These are phyloP conservation scores for Plebejus anna DNA, from an alignment of 2,888 invertebrate genomes.

Conservation along the genomic window DNA sequence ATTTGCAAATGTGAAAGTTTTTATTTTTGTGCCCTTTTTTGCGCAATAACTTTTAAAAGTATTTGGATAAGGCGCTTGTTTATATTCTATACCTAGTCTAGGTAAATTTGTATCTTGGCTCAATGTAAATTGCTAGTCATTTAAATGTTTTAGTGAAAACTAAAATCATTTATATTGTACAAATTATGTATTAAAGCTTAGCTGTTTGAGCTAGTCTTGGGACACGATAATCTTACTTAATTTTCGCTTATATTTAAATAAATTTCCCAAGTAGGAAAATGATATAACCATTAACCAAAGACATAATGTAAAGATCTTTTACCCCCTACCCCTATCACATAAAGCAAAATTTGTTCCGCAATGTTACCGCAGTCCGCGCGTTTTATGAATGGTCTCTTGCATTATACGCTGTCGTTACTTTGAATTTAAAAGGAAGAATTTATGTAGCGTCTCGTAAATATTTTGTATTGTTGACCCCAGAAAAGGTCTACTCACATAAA, in stretches of 20 bases:
- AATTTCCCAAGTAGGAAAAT: background rate
- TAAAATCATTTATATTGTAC: too few relatives aligned
- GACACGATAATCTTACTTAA: background rate
- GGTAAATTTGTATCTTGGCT: too few relatives aligned
- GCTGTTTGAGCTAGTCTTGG: too few relatives aligned
- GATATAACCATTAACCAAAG: background rate
- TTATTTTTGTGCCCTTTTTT: too few relatives aligned
- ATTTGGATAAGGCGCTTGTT: too few relatives aligned
- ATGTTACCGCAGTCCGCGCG: background rate
- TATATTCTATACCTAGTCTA: too few relatives aligned
- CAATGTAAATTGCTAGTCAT: too few relatives aligned
- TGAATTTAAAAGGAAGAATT: conserved; percentile 3
- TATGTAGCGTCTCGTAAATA: background rate
- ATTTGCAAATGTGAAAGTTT: background rate
- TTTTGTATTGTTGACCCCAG: background rate
- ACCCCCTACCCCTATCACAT: background rate
- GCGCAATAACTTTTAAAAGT: too few relatives aligned
- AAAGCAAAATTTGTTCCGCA: conserved; percentile 15
- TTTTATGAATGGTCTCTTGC: conserved; percentile 13
- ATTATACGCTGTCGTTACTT: conserved; percentile 12
- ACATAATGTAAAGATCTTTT: background rate
- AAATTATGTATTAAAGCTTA: too few relatives aligned
- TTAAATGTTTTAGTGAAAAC: too few relatives aligned
- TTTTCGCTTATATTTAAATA: background rate
- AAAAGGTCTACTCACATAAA: background rate